These are phyloP conservation scores for Ormyrus pomaceus DNA, from an alignment of 2,888 invertebrate genomes.

Conservation along the genomic window DNA sequence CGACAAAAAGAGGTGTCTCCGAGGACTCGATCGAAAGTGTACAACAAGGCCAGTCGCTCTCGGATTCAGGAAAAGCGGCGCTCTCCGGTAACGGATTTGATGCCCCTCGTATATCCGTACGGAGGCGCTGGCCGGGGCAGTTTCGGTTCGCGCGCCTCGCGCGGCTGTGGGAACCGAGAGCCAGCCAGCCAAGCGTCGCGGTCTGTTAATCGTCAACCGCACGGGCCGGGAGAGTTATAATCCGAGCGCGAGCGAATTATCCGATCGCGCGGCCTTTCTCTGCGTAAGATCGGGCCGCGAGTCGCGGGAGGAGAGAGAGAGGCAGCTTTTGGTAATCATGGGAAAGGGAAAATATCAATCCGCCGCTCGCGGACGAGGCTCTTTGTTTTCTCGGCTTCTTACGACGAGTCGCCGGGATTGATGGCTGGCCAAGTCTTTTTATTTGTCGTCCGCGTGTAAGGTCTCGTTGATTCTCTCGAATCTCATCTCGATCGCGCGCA, in stretches of 20 bases:
- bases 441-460: too few relatives aligned
- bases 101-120: not conserved
- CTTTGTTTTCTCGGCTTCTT: too few relatives aligned
- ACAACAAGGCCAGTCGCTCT: constrained; percentile 36
- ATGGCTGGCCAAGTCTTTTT: too few relatives aligned
- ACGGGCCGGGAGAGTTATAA: not conserved
- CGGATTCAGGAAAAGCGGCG: constrained; percentile 26
- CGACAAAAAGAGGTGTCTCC: not conserved
- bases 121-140: constrained; percentile 14
- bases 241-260: not conserved
- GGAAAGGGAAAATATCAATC: too few relatives aligned
- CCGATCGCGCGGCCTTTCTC: not conserved
- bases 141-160: constrained; percentile 9
- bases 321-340: too few relatives aligned
- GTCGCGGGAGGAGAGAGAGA: too few relatives aligned
- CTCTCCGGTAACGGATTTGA: constrained; percentile 7
- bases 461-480: too few relatives aligned
- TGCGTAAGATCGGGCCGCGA: too few relatives aligned
- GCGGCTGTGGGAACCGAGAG: constrained; percentile 40
- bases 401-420: too few relatives aligned
- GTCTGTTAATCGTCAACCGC: constrained; percentile 55
- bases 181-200: constrained; percentile 38
- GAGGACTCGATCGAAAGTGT: constrained; percentile 37
- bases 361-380: too few relatives aligned
- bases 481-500: too few relatives aligned